Evolutionary conservation across 2,113 vertebrate species (phyloP), one percentile per base, ranked within the genome.

Genomic region (Lethenteron camtschaticum): DNA sequence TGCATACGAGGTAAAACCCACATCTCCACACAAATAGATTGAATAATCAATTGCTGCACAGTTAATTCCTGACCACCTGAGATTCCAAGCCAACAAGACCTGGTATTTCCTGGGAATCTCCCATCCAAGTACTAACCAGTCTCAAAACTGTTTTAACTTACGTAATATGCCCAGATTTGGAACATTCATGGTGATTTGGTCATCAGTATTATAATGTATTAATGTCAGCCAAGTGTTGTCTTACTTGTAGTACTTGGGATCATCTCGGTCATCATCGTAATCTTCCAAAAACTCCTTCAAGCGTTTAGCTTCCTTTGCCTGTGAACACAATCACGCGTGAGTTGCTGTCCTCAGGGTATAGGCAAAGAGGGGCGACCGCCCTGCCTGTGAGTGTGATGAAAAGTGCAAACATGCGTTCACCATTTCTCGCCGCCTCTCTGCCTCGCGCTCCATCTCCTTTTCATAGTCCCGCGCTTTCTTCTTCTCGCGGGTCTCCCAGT

Each of bases 261-360:
- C 94, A 76, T 99, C 94, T 81, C 94, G 78, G 72, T 99, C 92
- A 74, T 99, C 94, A 75, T 99, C 92, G 71, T 99, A 99, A 75
- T 99, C 94, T 82, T 97, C 92, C 74, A 99, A 82, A 75, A 99
- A 99, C 78, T 96, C 94, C 79, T 97, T 99, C 66, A 97, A 78
- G 69, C 92, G 79, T 78, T 97, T 99, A 70, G 87, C 92, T 82
- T 99, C 94, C 82, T 99, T 99, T 73, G 86, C 78, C 94, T 99
- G 73, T 73, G 70, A 73, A 56, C 68, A 72, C n/a, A 66, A 66
- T n/a, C 63, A 66, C 8, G 63, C 10, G 24, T 16, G 24, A 16
- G 63, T 66, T 66, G 9, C 10, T 9, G 24, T n/a, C 63, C n/a
- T 16, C 2, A 16, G 9, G 10, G 9, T 66, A 10, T 24, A 9